Percentiles rank a stretch among this genome's conserved stretches.
These are phyloP conservation scores for Excalfactoria chinensis DNA, from an alignment of 2,113 vertebrate species.

Conservation along the genomic window DNA sequence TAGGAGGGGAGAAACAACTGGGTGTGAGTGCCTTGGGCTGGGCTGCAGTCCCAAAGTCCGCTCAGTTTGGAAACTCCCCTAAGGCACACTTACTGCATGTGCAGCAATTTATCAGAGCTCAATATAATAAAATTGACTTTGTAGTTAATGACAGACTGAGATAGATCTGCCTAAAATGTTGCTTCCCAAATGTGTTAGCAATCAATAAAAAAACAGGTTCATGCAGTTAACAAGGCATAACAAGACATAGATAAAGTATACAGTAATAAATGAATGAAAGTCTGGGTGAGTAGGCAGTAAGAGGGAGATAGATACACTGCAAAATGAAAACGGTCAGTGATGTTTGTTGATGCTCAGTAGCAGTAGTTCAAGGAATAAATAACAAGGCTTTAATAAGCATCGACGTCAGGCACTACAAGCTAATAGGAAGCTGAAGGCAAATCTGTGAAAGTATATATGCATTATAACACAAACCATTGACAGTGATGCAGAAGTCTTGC, in stretches of 20 bases:
- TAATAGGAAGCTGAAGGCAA: constrained; percentile 3
- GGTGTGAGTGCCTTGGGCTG: not conserved
- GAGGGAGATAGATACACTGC: not conserved
- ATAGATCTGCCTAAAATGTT: not conserved
- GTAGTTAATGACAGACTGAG: not conserved
- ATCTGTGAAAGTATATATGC: not conserved
- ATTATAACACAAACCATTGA: not conserved
- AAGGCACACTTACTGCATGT: not conserved
- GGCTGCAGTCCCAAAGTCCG: not conserved
- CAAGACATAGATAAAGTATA: not conserved
- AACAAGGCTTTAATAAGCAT: not conserved
- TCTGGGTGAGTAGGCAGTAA: not conserved
- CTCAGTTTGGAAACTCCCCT: not conserved
- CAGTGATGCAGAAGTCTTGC: not conserved
- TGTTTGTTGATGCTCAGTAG: not conserved
- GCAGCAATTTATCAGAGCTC: not conserved
- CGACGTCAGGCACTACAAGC: not conserved
- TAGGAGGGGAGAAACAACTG: not conserved
- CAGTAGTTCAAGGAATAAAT: not conserved
- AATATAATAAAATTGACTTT: not conserved
- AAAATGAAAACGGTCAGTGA: constrained; percentile 4
- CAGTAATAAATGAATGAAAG: not conserved
- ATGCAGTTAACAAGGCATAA: not conserved
- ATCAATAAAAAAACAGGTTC: not conserved
- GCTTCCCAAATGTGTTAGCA: not conserved